phyloP scores from a whole-genome alignment of 2,888 invertebrate species.

The Julus scanicus region DNA sequence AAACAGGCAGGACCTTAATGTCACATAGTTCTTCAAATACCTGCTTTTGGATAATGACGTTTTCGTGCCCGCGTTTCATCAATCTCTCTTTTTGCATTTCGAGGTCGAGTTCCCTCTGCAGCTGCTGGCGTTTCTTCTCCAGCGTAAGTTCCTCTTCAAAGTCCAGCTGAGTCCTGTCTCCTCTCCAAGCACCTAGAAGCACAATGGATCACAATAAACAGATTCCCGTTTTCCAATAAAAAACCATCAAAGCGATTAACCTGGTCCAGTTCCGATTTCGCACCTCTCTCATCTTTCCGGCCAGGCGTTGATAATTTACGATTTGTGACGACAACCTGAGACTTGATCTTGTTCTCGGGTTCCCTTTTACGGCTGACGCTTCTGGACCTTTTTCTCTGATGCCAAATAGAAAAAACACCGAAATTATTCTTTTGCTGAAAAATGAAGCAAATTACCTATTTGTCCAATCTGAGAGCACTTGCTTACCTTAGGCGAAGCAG shows the following conservation, averaged over 20 bases:
- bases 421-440: no score
- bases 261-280: constrained; percentile 52
- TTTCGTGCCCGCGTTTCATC: constrained; percentile 52
- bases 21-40: no score
- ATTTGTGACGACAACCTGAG: constrained; percentile 61
- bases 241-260: no score
- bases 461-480: no score
- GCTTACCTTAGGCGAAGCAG: constrained; percentile 59
- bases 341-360: constrained; percentile 60
- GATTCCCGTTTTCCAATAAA: no score
- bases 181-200: neutral
- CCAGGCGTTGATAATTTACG: constrained; percentile 54
- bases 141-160: constrained; percentile 83
- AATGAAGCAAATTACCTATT: no score
- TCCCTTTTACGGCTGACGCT: constrained; percentile 59
- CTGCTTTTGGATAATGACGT: constrained; percentile 56
- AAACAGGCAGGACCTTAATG: no score
- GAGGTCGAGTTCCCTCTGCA: constrained; percentile 81
- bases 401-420: neutral
- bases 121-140: constrained; percentile 78
- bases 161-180: constrained; percentile 71
- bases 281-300: constrained; percentile 50
- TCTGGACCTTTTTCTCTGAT: constrained; percentile 58
- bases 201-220: neutral
- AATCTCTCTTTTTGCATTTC: constrained; percentile 69